phyloP scores from a whole-genome alignment of 1,140 invertebrate species.

The Macrostomum lignano region DNA sequence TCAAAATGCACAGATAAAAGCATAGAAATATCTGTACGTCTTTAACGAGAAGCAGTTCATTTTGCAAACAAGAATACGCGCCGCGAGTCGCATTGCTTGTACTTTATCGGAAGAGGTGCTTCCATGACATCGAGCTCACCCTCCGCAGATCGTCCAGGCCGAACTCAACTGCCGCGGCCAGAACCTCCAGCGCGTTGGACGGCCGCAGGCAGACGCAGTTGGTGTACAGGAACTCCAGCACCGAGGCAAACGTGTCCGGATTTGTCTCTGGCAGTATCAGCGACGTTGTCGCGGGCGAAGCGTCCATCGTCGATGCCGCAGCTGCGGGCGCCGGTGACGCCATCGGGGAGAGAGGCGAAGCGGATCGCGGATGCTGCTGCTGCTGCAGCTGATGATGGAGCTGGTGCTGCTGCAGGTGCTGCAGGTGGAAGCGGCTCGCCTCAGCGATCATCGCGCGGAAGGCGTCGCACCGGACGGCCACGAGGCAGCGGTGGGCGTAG shows the following conservation, averaged over 20 bases:
- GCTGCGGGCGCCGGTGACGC: too few relatives aligned
- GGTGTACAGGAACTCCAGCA: constrained; percentile 24
- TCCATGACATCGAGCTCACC: not conserved
- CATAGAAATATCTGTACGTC: too few relatives aligned
- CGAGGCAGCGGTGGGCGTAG: constrained; percentile 20
- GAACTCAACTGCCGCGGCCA: not conserved
- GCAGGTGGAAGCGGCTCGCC: too few relatives aligned
- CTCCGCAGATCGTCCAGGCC: not conserved
- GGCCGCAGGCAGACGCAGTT: constrained; percentile 19
- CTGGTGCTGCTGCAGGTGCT: constrained; percentile 9
- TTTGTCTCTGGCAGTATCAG: constrained; percentile 19
- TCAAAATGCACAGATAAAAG: too few relatives aligned
- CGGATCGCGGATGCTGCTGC: constrained; percentile 8
- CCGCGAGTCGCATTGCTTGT: too few relatives aligned
- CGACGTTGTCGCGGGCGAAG: constrained; percentile 14
- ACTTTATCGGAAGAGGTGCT: not conserved
- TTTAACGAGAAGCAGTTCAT: too few relatives aligned
- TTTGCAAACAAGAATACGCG: too few relatives aligned
- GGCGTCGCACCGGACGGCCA: constrained; percentile 21
- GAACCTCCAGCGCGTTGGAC: constrained; percentile 10
- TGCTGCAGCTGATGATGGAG: constrained; percentile 9
- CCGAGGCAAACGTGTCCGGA: constrained; percentile 17
- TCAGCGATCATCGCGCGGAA: constrained; percentile 23
- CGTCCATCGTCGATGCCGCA: constrained; percentile 9
- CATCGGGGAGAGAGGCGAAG: constrained; percentile 7